Evolutionary conservation across 2,888 invertebrate species (phyloP).

Genomic region (Thalpophila matura): DNA sequence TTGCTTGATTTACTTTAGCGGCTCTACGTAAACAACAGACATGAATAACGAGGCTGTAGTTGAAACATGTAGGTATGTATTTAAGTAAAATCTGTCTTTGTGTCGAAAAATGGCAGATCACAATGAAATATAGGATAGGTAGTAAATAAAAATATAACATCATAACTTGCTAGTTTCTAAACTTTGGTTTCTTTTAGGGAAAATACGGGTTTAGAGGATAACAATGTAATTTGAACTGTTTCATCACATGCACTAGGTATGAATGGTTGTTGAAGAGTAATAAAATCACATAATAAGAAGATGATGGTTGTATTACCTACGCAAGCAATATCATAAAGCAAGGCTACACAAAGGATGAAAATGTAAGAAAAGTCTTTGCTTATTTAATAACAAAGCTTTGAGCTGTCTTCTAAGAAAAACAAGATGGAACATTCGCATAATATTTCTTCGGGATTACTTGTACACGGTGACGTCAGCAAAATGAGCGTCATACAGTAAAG

Average conservation of each 20-base stretch:
- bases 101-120: conserved; percentile 26
- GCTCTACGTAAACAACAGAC: conserved; percentile 30
- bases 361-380: not conserved
- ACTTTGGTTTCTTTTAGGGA: too few relatives aligned
- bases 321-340: not conserved
- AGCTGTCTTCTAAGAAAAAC: conserved; percentile 21
- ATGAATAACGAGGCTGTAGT: conserved; percentile 34
- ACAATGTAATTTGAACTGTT: too few relatives aligned
- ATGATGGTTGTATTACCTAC: too few relatives aligned
- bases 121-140: too few relatives aligned
- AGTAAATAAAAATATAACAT: too few relatives aligned
- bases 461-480: conserved; percentile 39
- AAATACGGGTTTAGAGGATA: too few relatives aligned
- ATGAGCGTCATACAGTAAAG: conserved; percentile 32
- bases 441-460: conserved; percentile 29
- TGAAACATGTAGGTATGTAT: not conserved
- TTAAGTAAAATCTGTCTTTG: conserved; percentile 13
- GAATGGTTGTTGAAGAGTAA: too few relatives aligned
- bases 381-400: not conserved
- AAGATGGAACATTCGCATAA: conserved; percentile 19
- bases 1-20: conserved; percentile 39
- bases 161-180: too few relatives aligned
- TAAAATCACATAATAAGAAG: too few relatives aligned
- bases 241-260: too few relatives aligned
- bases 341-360: not conserved